These are phyloP conservation scores for Aphelocoma californica DNA, from an alignment of 2,797 vertebrate genomes.

Conservation along the genomic window DNA sequence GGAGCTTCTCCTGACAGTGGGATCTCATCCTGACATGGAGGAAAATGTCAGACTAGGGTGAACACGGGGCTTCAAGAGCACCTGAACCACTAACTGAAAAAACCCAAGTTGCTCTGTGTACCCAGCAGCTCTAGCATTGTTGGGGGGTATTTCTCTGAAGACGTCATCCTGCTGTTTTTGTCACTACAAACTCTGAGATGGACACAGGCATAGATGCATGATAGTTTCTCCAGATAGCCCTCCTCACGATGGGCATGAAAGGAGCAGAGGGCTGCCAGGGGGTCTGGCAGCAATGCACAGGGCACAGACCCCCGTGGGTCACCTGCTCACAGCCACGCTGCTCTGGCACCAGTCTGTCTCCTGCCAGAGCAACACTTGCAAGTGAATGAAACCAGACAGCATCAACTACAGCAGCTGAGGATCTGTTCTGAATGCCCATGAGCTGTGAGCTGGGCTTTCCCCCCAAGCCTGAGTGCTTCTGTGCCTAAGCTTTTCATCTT, in stretches of 20 bases:
- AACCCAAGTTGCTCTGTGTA: not conserved
- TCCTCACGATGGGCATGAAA: accelerated
- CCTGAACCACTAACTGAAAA: not conserved
- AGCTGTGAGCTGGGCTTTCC: not conserved
- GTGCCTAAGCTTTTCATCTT: not conserved
- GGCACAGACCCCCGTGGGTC: accelerated
- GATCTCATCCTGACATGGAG: not conserved
- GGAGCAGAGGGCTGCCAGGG: not conserved
- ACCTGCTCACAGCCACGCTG: accelerated
- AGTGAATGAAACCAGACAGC: not conserved
- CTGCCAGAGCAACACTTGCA: not conserved
- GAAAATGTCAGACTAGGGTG: not conserved
- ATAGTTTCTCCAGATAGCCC: not conserved
- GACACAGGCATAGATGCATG: not conserved
- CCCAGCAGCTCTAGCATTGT: not conserved
- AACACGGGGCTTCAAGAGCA: not conserved
- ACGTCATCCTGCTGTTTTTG: not conserved
- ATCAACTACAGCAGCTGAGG: not conserved
- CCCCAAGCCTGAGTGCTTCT: not conserved
- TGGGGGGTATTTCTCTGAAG: not conserved
- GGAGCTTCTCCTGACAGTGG: not conserved
- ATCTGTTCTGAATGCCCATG: not conserved
- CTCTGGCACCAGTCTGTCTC: not conserved
- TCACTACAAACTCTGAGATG: not conserved
- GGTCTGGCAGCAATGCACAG: accelerated